Conservation (phyloP, 2,888 invertebrate genomes). For the Galerucella pusilla region DNA sequence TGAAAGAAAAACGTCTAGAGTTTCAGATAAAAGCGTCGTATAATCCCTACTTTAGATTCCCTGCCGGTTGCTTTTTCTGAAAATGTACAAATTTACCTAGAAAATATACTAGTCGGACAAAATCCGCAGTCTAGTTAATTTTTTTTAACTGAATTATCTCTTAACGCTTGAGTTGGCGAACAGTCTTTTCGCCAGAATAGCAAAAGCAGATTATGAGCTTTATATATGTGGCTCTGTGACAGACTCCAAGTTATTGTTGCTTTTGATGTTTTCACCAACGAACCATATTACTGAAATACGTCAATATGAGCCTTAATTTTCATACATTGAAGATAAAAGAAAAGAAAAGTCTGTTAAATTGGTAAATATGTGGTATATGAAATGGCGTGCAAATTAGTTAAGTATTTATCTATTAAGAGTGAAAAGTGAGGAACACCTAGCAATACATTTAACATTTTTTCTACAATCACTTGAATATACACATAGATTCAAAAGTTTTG, state of each 20-base stretch:
- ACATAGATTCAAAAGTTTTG: no score
- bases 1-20: conserved; percentile 44
- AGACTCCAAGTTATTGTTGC: not conserved
- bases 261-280: no score
- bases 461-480: no score
- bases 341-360: no score
- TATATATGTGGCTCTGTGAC: conserved; percentile 7
- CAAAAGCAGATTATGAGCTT: not conserved
- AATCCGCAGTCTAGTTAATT: not conserved
- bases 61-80: conserved; percentile 29
- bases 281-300: no score
- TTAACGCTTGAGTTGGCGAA: not conserved
- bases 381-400: no score
- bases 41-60: conserved; percentile 47
- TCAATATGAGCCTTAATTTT: no score
- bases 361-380: no score
- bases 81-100: conserved; percentile 32
- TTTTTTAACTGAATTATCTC: not conserved
- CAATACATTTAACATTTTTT: no score
- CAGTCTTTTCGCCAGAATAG: not conserved
- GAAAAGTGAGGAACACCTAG: no score
- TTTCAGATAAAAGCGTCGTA: conserved; percentile 38
- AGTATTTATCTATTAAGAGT: no score
- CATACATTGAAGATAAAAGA: no score
- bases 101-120: not conserved